Percentiles rank a stretch among this genome's conserved stretches.
These are phyloP conservation scores for Parnassius apollo DNA, from an alignment of 2,888 invertebrate species.

Conservation along the genomic window DNA sequence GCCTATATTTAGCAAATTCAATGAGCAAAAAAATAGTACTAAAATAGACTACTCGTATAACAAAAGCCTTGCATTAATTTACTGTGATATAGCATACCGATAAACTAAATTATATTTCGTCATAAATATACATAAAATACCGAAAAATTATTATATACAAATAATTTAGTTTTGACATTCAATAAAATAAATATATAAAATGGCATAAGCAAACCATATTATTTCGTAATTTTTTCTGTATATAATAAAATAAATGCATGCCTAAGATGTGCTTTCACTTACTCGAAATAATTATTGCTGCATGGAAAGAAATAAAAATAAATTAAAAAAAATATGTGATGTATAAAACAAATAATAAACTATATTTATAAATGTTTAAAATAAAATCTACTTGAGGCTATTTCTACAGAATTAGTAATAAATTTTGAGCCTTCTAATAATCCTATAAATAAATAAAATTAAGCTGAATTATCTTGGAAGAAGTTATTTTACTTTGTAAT, in stretches of 20 bases:
- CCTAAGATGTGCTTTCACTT: constrained; percentile 51
- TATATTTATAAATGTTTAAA: too few relatives aligned
- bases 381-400: too few relatives aligned
- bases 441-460: too few relatives aligned
- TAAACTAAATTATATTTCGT: too few relatives aligned
- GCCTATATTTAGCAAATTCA: too few relatives aligned
- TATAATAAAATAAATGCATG: constrained; percentile 27
- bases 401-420: too few relatives aligned
- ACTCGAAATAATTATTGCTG: constrained; percentile 77
- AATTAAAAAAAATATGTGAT: neutral
- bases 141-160: neutral
- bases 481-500: too few relatives aligned
- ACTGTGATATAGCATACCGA: neutral
- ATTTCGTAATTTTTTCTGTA: neutral
- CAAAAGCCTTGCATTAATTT: neutral
- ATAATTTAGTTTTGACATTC: neutral
- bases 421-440: too few relatives aligned
- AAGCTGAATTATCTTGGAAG: too few relatives aligned
- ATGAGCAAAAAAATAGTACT: too few relatives aligned
- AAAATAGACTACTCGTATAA: neutral
- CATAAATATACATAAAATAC: neutral
- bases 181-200: neutral
- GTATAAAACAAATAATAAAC: too few relatives aligned
- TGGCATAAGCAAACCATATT: neutral
- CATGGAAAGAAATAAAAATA: constrained; percentile 54